Percentiles rank a stretch among this genome's conserved stretches.
phyloP scores from a whole-genome alignment of 2,888 invertebrate species.

The Metallyticus violacea region DNA sequence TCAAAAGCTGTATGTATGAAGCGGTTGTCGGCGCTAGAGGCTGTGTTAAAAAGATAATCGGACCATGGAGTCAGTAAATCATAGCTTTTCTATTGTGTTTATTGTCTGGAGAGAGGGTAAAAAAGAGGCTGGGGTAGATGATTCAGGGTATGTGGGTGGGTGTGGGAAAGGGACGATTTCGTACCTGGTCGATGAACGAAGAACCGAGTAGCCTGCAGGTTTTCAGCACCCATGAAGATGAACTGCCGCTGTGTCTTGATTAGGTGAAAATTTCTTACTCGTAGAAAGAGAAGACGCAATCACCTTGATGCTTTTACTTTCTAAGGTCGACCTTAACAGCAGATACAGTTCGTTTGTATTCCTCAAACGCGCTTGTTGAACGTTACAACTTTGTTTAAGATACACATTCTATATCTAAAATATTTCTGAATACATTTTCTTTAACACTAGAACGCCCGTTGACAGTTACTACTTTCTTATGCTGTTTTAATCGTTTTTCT shows the following conservation, averaged over 20 bases:
- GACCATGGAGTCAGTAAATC: neutral
- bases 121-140: too few relatives aligned
- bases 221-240: neutral
- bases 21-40: conserved; percentile 1
- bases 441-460: too few relatives aligned
- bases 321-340: neutral
- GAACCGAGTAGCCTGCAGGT: neutral
- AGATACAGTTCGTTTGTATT: too few relatives aligned
- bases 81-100: neutral
- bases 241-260: neutral
- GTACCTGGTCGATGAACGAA: neutral
- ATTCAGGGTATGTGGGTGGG: neutral
- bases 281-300: neutral
- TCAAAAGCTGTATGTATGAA: neutral
- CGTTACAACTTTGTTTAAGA: too few relatives aligned
- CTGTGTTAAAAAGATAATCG: neutral
- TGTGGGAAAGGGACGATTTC: neutral
- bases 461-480: too few relatives aligned
- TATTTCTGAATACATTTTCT: too few relatives aligned
- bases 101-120: neutral
- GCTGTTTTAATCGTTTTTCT: too few relatives aligned
- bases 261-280: neutral
- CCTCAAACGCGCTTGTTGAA: too few relatives aligned
- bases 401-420: too few relatives aligned
- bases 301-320: neutral